These are phyloP conservation scores for Hirtodrosophila trivittata DNA, from an alignment of 2,888 invertebrate genomes.

Conservation along the genomic window DNA sequence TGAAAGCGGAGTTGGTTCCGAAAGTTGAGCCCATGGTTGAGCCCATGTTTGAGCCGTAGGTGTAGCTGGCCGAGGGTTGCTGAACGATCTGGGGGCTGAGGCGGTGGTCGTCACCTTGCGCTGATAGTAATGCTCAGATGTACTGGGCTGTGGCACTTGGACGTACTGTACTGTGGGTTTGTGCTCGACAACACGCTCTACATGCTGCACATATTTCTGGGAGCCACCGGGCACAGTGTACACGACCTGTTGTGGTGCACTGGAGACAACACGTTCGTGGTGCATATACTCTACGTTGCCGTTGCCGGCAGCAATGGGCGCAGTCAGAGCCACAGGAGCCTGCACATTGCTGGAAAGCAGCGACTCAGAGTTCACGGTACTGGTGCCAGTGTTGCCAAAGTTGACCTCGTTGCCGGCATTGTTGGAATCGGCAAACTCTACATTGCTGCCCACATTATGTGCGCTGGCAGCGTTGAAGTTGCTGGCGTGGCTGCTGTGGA, in stretches of 20 bases:
- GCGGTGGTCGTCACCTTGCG: conserved; percentile 64
- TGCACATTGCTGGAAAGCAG: conserved; percentile 43
- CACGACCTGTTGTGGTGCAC: conserved; percentile 56
- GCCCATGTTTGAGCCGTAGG: conserved; percentile 35
- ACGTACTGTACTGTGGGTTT: conserved; percentile 60
- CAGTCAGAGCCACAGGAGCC: conserved; percentile 35
- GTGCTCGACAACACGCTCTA: conserved; percentile 69
- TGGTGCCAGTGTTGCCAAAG: conserved; percentile 58
- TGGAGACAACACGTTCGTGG: conserved; percentile 55
- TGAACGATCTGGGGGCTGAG: conserved; percentile 63
- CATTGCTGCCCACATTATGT: conserved; percentile 60
- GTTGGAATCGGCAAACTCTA: conserved; percentile 58
- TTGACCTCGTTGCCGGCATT: conserved; percentile 64
- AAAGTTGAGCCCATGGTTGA: conserved; percentile 35
- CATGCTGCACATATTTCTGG: conserved; percentile 76
- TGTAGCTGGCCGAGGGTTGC: conserved; percentile 40
- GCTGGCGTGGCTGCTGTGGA: conserved; percentile 62
- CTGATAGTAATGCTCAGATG: conserved; percentile 77
- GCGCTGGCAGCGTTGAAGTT: conserved; percentile 63
- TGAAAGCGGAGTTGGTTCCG: conserved; percentile 59
- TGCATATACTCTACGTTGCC: conserved; percentile 64
- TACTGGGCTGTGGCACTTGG: conserved; percentile 51
- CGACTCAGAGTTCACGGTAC: conserved; percentile 52
- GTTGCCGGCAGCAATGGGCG: conserved; percentile 35
- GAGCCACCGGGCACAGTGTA: conserved; percentile 67